These are phyloP conservation scores for Aphodius granarius DNA, from an alignment of 2,888 invertebrate genomes.

Conservation along the genomic window DNA sequence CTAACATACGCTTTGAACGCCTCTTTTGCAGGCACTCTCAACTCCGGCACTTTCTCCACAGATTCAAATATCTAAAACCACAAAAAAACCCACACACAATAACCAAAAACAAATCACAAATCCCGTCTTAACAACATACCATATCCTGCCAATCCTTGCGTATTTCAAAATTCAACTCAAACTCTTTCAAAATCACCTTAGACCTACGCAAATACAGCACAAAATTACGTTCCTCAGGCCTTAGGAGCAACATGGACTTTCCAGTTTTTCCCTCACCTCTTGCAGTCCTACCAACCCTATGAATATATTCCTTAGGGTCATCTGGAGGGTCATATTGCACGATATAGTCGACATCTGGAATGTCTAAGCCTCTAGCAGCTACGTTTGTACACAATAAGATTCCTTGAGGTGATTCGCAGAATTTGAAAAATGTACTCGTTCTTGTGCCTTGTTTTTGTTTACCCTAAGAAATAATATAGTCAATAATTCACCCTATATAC, in stretches of 20 bases:
- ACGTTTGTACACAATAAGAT: slow-evolving; percentile 97
- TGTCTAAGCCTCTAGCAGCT: slow-evolving; percentile 94
- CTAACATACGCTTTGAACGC: not conserved
- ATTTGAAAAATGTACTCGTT: slow-evolving; percentile 96
- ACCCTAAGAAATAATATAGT: slow-evolving; percentile 71
- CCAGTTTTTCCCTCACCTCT: slow-evolving; percentile 92
- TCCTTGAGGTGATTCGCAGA: slow-evolving; percentile 92
- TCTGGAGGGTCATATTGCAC: slow-evolving; percentile 99
- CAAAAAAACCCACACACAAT: not conserved
- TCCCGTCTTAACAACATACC: too few species aligned
- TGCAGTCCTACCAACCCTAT: slow-evolving; percentile 96
- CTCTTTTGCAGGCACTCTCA: not conserved
- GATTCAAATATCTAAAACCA: not conserved
- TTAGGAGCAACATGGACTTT: slow-evolving; percentile 87
- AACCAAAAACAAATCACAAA: not conserved
- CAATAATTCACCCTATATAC: too few species aligned
- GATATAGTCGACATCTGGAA: slow-evolving; percentile 98
- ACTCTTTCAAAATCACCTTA: slow-evolving; percentile 93
- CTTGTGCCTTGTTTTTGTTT: slow-evolving; percentile 98
- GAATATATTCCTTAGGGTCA: slow-evolving; percentile 99
- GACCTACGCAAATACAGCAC: slow-evolving; percentile 90
- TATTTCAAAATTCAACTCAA: slow-evolving; percentile 59
- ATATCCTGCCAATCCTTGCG: not conserved
- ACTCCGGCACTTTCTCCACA: not conserved
- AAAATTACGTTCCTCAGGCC: slow-evolving; percentile 96